These are phyloP conservation scores for Mastacembelus armatus DNA, from an alignment of 2,797 vertebrate species.

Conservation along the genomic window DNA sequence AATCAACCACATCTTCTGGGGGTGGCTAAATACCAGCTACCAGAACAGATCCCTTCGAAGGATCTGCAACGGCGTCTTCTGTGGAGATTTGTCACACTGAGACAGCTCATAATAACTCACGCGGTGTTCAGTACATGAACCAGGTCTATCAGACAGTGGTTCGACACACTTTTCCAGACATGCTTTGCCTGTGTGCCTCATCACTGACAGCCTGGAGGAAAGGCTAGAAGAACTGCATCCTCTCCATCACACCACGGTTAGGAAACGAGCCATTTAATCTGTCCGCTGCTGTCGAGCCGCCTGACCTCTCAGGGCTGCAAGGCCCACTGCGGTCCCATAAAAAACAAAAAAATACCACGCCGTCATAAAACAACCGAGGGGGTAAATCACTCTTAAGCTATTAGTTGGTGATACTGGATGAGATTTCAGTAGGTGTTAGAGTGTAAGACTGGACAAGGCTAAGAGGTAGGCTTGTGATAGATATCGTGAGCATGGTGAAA, in stretches of 20 bases:
- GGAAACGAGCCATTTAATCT: constrained; percentile 77
- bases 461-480: constrained; percentile 49
- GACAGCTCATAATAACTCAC: constrained; percentile 51
- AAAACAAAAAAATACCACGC: constrained; percentile 78
- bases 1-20: constrained; percentile 75
- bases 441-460: constrained; percentile 65
- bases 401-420: constrained; percentile 75
- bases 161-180: constrained; percentile 61
- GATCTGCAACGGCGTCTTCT: constrained; percentile 36
- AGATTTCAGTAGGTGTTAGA: constrained; percentile 79
- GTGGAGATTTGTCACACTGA: constrained; percentile 38
- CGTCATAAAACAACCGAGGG: constrained; percentile 78
- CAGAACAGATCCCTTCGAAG: constrained; percentile 40
- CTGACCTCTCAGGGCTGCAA: constrained; percentile 73
- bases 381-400: constrained; percentile 68
- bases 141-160: constrained; percentile 61
- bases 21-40: constrained; percentile 52
- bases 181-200: constrained; percentile 52
- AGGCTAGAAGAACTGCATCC: constrained; percentile 62
- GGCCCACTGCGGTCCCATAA: constrained; percentile 79
- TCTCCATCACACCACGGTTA: constrained; percentile 70
- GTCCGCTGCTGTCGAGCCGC: constrained; percentile 70
- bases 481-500: constrained; percentile 51
- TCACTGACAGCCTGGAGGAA: constrained; percentile 57
- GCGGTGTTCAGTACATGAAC: constrained; percentile 58